Evolutionary conservation across 1,140 invertebrate species (phyloP).

Genomic region (Orchestia grillus): DNA sequence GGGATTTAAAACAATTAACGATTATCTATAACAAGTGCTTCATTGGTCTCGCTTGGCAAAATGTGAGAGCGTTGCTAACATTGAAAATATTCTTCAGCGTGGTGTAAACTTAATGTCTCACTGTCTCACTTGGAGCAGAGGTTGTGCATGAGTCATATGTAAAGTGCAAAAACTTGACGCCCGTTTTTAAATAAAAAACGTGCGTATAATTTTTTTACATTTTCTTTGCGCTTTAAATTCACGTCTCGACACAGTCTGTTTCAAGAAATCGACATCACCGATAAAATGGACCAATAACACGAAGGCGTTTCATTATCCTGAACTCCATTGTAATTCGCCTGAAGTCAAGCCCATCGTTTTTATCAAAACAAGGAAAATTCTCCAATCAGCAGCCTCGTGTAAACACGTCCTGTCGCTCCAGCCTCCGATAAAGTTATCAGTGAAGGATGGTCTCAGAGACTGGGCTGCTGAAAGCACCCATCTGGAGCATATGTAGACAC

Average conservation of each 20-base stretch:
- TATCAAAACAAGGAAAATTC: neutral
- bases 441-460: neutral
- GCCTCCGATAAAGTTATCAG: neutral
- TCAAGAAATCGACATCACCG: neutral
- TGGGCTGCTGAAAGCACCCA: neutral
- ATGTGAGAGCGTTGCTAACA: too few relatives aligned
- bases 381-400: neutral
- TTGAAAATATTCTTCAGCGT: too few relatives aligned
- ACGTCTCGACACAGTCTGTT: neutral
- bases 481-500: neutral
- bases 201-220: neutral
- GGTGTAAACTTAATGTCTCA: too few relatives aligned
- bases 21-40: too few relatives aligned
- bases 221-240: neutral
- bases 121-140: too few relatives aligned
- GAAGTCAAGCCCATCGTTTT: neutral
- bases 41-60: too few relatives aligned
- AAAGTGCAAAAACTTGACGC: too few relatives aligned
- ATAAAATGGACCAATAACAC: neutral
- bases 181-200: too few relatives aligned
- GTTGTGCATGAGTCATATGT: too few relatives aligned
- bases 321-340: neutral
- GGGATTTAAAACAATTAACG: too few relatives aligned
- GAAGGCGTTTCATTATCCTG: neutral
- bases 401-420: neutral